Evolutionary conservation across 1,140 invertebrate genomes (phyloP), one percentile per base, ranked within the genome.

Genomic region (Ptiloglossa arizonensis): DNA sequence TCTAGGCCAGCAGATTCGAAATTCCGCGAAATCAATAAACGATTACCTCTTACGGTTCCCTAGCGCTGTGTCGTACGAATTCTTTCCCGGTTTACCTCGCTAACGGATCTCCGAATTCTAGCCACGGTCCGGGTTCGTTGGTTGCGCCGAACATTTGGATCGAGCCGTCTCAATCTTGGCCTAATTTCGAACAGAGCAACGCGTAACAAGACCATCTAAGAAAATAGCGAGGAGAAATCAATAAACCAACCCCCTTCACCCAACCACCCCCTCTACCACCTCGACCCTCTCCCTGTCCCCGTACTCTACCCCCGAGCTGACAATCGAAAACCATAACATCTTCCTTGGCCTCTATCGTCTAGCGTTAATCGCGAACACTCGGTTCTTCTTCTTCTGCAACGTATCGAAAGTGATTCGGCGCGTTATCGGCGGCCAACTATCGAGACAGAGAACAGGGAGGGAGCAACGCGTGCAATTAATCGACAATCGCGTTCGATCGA

Each of bases 11-110:
- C 24, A 3, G 38, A 67, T 56, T 74, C 72, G 38, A 74, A 74
- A 75, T 75, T 35, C 29, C 41, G 52, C 15, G 29, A 56, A 75
- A 75, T 75, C 73, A 59, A 75, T 75, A 75, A 68, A 75, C 73
- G 64, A 75, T 75, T 57, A 75, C 56, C 72, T 67, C 35, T 66
- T 66, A 74, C 38, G 41, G 29, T 15, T n/a, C 22, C 17, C 32
- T 17, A 0, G 8, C n/a, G 9, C 5, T 5, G 1, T 2, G 41
- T 59, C 35, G 22, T 9, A 19, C 22, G 15, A 67, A 66, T 67
- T 67, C 24, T 46, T 4, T 6, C 52, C 29, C 13, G 5, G 6
- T 3, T 54, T 1, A 6, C 1, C 6, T 19, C 24, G n/a, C 52
- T 11, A 11, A 50, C 2, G 3, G 46, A 19, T 19, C 5, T 50